phyloP scores from a whole-genome alignment of 2,113 vertebrate species.

The Addax nasomaculatus region DNA sequence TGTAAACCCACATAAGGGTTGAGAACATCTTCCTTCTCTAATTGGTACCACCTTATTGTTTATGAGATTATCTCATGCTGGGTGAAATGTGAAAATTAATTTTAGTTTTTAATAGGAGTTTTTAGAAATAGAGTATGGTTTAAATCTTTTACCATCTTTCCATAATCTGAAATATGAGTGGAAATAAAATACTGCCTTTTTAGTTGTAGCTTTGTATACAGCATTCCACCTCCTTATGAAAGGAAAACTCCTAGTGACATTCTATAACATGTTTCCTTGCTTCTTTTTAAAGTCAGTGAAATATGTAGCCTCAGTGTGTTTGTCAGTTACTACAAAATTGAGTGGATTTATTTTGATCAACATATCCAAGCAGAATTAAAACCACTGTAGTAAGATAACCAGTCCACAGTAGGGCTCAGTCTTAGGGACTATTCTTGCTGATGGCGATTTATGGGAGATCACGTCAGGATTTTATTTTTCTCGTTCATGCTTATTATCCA shows the following conservation, averaged over 20 bases:
- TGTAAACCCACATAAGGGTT: background rate
- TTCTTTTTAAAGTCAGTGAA: background rate
- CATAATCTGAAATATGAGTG: background rate
- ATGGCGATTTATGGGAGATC: background rate
- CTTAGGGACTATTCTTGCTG: background rate
- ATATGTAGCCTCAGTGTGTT: background rate
- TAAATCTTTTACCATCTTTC: background rate
- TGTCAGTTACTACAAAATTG: background rate
- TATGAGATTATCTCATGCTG: background rate
- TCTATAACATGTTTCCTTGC: background rate
- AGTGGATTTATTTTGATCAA: background rate
- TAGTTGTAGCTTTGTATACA: background rate
- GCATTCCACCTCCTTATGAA: background rate
- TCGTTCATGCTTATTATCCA: background rate
- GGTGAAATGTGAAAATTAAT: background rate
- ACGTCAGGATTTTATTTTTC: conserved; percentile 27
- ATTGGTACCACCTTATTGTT: background rate
- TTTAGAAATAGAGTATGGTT: background rate
- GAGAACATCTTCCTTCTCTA: background rate
- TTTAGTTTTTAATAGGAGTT: background rate
- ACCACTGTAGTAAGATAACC: background rate
- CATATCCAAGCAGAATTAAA: background rate
- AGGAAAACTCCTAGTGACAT: background rate
- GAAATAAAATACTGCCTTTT: background rate
- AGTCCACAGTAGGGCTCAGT: background rate